Base-by-base conservation (phyloP, 2,797 vertebrate genomes). In the Siniperca obscura region DNA sequence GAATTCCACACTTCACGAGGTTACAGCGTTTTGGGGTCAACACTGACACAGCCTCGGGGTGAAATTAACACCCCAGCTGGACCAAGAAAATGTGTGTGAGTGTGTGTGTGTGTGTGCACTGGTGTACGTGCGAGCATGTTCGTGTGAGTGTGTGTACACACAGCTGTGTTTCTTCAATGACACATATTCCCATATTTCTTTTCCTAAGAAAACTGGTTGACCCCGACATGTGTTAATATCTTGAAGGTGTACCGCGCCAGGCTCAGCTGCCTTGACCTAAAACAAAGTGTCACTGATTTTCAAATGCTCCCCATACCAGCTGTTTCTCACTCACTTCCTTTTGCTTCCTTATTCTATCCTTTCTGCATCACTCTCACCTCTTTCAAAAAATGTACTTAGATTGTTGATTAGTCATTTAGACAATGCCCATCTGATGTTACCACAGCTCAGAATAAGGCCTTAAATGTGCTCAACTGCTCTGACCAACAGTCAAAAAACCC, bases 41-140 rank as follows among this genome's bases (percentile, higher is more conserved):
- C 92, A 93, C 90, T 91, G 88, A 82, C 88, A 87, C 85, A 89
- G 94, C 93, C 93, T 92, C 81, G 72, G 91, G 94, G 93, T 94
- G 94, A 95, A 95, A 95, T 94, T 93, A 95, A 95, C 94, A 95
- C 95, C 92, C 91, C 90, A 94, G 94, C 92, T 94, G 90, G 91
- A 92, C 90, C 88, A 86, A 67, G 88, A 91, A 92, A 92, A 91
- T 86, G 86, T 90, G 86, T 69, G 81, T 3, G 48, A 61, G 74
- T 57, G 65, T 60, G 61, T 53, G 71, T 44, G 83, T 55, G 74
- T 42, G 84, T 71, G 79, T 48, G 81, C 64, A 68, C 71, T 55
- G 76, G 83, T 62, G n/a, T 76, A 69, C 38, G 75, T 82, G 84
- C 59, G 40, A 86, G 83, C 62, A 53, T 82, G 80, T 80, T 84